phyloP scores from a whole-genome alignment of 2,113 vertebrate genomes.

The Cichladusa arquata region DNA sequence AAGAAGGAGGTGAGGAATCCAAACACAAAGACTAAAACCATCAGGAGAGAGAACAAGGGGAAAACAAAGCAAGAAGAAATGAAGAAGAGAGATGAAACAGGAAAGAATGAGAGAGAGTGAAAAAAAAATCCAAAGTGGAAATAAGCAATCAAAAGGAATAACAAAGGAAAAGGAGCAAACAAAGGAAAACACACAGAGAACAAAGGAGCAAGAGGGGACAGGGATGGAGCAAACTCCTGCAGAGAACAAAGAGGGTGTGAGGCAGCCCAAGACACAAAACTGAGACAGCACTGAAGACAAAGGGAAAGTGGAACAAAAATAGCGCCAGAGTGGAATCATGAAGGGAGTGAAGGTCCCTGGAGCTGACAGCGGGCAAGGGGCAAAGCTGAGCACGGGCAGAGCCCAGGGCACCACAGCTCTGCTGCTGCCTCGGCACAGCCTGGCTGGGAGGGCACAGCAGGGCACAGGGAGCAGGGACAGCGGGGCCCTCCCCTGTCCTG shows the following conservation, averaged over 20 bases:
- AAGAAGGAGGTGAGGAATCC: not conserved
- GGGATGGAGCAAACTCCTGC: not conserved
- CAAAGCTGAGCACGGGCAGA: not conserved
- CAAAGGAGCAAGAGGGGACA: not conserved
- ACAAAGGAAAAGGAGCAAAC: not conserved
- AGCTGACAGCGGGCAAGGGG: rapidly evolving
- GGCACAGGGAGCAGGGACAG: rapidly evolving
- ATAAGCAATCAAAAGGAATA: constrained; percentile 16
- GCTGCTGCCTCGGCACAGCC: too few relatives aligned
- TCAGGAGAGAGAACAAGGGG: not conserved
- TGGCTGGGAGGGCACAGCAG: rapidly evolving
- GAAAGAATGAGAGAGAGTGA: not conserved
- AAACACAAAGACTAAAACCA: not conserved
- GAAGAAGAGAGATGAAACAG: not conserved
- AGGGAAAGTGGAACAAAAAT: not conserved
- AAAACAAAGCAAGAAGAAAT: not conserved
- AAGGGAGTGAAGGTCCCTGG: not conserved
- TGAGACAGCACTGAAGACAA: not conserved
- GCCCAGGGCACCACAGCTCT: rapidly evolving
- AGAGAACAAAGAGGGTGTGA: not conserved
- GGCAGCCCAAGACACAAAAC: not conserved
- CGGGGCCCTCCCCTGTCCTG: not conserved
- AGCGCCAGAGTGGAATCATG: not conserved
- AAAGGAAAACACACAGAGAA: not conserved
- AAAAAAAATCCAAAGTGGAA: not conserved